These are phyloP conservation scores for Naja naja DNA, from an alignment of 2,113 vertebrate species.

Conservation along the genomic window DNA sequence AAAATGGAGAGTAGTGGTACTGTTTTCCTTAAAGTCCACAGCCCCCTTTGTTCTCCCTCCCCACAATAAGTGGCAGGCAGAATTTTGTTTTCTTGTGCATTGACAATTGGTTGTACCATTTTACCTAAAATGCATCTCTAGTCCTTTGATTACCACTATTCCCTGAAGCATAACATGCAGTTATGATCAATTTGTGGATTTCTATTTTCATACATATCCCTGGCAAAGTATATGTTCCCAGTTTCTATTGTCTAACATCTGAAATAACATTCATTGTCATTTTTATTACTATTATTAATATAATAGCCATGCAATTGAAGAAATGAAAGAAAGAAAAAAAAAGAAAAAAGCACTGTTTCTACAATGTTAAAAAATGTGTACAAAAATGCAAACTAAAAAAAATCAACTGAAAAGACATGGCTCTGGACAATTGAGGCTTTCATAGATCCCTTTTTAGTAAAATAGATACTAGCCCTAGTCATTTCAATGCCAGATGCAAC, in stretches of 20 bases:
- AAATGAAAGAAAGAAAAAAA: not conserved
- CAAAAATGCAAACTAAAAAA: not conserved
- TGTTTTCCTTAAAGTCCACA: not conserved
- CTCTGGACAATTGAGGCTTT: not conserved
- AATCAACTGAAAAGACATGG: not conserved
- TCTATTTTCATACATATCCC: not conserved
- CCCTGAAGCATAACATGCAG: not conserved
- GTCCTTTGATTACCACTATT: not conserved
- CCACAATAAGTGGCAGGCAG: not conserved
- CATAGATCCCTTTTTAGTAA: not conserved
- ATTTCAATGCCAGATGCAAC: not conserved
- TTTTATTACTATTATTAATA: not conserved
- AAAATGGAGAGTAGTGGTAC: not conserved
- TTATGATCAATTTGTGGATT: not conserved
- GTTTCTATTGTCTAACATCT: not conserved
- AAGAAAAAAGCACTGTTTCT: not conserved
- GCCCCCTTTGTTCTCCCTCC: not conserved
- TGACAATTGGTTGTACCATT: not conserved
- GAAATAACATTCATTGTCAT: not conserved
- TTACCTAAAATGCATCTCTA: not conserved
- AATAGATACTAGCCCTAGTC: not conserved
- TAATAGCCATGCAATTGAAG: not conserved
- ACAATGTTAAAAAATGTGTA: not conserved
- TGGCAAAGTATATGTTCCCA: not conserved
- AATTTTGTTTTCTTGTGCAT: not conserved